Evolutionary conservation across 1,140 invertebrate genomes (phyloP).

Genomic region (Lepidurus apus): DNA sequence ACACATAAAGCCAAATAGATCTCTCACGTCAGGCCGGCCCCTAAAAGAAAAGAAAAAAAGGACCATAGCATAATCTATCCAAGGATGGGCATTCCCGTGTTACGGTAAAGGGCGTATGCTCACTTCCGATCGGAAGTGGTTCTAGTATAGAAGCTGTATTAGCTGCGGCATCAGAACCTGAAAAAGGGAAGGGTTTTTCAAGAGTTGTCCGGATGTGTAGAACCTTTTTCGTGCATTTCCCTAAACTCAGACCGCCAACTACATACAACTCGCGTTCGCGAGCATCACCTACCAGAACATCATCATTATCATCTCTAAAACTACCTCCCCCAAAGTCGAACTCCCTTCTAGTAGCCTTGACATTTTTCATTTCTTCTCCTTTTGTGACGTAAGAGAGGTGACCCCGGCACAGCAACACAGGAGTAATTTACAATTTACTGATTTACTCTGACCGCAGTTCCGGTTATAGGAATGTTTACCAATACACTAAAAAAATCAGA

Average conservation of each 20-base stretch:
- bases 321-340: too few relatives aligned
- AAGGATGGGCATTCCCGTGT: slow-evolving; percentile 18
- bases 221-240: neutral
- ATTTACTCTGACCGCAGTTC: too few relatives aligned
- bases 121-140: slow-evolving; percentile 20
- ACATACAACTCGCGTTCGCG: neutral
- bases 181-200: neutral
- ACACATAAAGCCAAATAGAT: neutral
- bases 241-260: neutral
- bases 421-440: too few relatives aligned
- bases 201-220: slow-evolving; percentile 3
- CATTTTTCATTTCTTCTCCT: too few relatives aligned
- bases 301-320: too few relatives aligned
- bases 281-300: neutral
- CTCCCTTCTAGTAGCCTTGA: too few relatives aligned
- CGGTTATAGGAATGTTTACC: too few relatives aligned
- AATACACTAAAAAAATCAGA: too few relatives aligned
- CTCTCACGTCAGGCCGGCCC: neutral
- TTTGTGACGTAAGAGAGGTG: too few relatives aligned
- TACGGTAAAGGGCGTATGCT: slow-evolving; percentile 21
- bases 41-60: too few relatives aligned
- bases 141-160: slow-evolving; percentile 3
- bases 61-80: neutral
- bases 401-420: too few relatives aligned
- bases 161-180: neutral